phyloP scores from a whole-genome alignment of 1,140 invertebrate genomes.

The Adoxophyes honmai region DNA sequence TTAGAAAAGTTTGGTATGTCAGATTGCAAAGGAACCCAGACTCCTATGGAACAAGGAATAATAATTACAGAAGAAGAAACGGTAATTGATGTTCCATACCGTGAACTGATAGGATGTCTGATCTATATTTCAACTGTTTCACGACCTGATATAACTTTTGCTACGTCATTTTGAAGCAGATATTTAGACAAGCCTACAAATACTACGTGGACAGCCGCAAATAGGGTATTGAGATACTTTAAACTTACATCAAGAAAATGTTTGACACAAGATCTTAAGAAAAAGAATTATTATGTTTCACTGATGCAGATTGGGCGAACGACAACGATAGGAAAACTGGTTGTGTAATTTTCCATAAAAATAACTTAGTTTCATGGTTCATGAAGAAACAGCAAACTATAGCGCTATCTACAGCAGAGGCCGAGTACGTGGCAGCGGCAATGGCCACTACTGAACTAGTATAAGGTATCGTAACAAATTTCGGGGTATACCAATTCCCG shows the following conservation, averaged over 20 bases:
- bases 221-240: too few relatives aligned
- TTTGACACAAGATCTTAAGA: slow-evolving; percentile 34
- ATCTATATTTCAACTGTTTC: slow-evolving; percentile 33
- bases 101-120: slow-evolving; percentile 26
- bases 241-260: slow-evolving; percentile 34
- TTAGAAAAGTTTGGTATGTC: slow-evolving; percentile 32
- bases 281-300: slow-evolving; percentile 27
- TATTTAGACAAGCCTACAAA: slow-evolving; percentile 33
- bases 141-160: too few relatives aligned
- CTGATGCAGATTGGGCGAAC: too few relatives aligned
- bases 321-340: slow-evolving; percentile 16
- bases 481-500: too few relatives aligned
- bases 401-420: slow-evolving; percentile 51
- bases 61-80: slow-evolving; percentile 11
- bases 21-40: slow-evolving; percentile 23
- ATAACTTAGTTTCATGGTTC: too few relatives aligned
- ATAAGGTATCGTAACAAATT: slow-evolving; percentile 10
- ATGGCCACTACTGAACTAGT: slow-evolving; percentile 34
- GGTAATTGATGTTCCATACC: too few relatives aligned
- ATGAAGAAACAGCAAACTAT: too few relatives aligned
- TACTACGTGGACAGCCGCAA: too few relatives aligned
- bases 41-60: slow-evolving; percentile 28
- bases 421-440: slow-evolving; percentile 54
- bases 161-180: slow-evolving; percentile 29
- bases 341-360: too few relatives aligned